A percentile compares a stretch with the other conserved stretches of the same genome.
Evolutionary conservation across 2,797 vertebrate species (phyloP).

Genomic region (Enteromius thamalakanensis): DNA sequence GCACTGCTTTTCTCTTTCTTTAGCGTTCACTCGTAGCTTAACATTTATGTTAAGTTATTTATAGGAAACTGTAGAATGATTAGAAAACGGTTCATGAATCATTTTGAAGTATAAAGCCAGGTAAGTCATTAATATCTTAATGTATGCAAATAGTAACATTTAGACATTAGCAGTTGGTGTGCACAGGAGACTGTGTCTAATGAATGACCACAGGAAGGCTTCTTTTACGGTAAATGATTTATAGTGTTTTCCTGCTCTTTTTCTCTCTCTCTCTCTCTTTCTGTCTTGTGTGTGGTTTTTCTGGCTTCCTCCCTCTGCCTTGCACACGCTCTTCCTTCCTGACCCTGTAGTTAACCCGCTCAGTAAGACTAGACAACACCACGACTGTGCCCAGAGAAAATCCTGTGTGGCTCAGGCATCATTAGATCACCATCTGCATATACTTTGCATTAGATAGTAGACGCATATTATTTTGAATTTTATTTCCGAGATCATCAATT

Average conservation of each 20-base stretch:
- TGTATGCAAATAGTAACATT: constrained; percentile 32
- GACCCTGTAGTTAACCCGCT: constrained; percentile 46
- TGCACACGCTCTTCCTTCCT: constrained; percentile 80
- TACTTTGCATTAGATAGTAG: constrained; percentile 4
- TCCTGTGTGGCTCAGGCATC: neutral
- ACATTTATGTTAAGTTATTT: neutral
- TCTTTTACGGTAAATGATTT: constrained; percentile 52
- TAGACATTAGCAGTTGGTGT: neutral
- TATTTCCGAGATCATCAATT: neutral
- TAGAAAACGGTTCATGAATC: neutral
- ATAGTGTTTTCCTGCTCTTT: constrained; percentile 30
- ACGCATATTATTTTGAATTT: neutral
- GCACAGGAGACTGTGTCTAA: constrained; percentile 41
- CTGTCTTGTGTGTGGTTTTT: constrained; percentile 35
- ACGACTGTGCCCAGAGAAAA: constrained; percentile 29
- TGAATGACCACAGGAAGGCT: constrained; percentile 56
- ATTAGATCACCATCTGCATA: constrained; percentile 34
- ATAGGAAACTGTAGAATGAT: neutral
- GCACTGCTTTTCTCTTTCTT: neutral
- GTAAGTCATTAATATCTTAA: constrained; percentile 17
- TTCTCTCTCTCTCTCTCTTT: neutral
- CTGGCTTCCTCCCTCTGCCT: constrained; percentile 55
- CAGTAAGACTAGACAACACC: constrained; percentile 38
- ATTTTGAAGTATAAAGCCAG: neutral
- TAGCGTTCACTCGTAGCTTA: constrained; percentile 1